These are phyloP conservation scores for Pantala flavescens DNA, from an alignment of 1,140 invertebrate species.

Conservation along the genomic window DNA sequence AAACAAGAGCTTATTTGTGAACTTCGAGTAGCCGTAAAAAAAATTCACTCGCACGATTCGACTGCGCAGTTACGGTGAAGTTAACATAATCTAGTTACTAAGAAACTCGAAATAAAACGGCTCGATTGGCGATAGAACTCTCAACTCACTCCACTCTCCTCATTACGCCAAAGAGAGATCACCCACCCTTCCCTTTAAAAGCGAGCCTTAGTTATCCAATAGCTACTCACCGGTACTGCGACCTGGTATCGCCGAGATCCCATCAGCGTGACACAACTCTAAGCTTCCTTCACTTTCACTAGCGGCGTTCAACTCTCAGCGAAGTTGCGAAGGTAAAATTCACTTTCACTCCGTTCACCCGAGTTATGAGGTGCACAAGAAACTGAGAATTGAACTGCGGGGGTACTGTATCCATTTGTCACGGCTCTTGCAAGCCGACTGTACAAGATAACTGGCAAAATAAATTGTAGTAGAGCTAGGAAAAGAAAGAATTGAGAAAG, in stretches of 20 bases:
- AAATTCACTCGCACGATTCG: too few species aligned
- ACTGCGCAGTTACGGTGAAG: too few species aligned
- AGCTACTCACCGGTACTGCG: conserved; percentile 2
- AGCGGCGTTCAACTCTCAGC: not conserved
- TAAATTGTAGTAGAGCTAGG: too few species aligned
- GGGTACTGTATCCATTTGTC: not conserved
- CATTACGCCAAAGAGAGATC: too few species aligned
- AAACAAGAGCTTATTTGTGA: too few species aligned
- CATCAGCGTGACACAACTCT: conserved; percentile 4
- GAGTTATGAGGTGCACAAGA: not conserved
- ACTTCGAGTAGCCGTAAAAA: too few species aligned
- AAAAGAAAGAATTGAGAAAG: too few species aligned
- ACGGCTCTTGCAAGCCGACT: not conserved
- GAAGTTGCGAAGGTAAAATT: not conserved
- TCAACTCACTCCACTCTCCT: too few species aligned
- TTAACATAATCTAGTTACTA: too few species aligned
- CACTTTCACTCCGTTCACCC: not conserved
- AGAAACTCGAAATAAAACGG: too few species aligned
- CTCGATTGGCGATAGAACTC: too few species aligned
- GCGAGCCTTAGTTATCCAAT: not conserved
- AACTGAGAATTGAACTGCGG: not conserved
- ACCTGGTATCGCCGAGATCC: conserved; percentile 6
- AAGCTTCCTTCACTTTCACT: not conserved
- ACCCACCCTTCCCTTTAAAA: too few species aligned
- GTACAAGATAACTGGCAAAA: not conserved